Evolutionary conservation across 2,797 vertebrate species (phyloP).

Genomic region (Pangasius mekongensis): DNA sequence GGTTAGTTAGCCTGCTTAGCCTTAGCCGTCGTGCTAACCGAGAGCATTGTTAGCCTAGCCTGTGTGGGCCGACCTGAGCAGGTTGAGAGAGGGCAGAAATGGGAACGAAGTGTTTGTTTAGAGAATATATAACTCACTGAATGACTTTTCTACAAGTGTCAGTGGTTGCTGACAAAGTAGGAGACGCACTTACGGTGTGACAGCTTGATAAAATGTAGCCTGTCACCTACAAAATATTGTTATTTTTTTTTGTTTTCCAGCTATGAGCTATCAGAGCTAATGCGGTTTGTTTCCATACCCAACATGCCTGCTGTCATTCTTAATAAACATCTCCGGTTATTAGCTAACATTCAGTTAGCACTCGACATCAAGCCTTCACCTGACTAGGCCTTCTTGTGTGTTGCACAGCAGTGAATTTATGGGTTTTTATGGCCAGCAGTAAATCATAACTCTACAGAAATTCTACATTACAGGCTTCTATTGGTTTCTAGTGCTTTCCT

Average conservation of each 20-base stretch:
- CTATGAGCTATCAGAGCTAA: neutral
- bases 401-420: conserved; percentile 6
- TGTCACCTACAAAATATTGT: too few relatives aligned
- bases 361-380: neutral
- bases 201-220: neutral
- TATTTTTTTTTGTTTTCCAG: neutral
- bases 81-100: neutral
- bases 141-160: too few relatives aligned
- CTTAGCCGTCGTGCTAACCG: conserved; percentile 39
- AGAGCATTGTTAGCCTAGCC: conserved; percentile 43
- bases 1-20: neutral
- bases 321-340: neutral
- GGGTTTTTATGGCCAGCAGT: conserved; percentile 12
- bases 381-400: conserved; percentile 17
- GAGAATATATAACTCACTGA: neutral
- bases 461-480: too few relatives aligned
- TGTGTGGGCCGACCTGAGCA: conserved; percentile 5
- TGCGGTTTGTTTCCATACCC: neutral
- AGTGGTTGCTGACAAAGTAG: neutral
- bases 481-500: neutral
- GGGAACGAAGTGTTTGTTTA: neutral
- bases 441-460: neutral
- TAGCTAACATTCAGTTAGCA: neutral
- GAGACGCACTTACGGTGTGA: neutral
- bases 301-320: neutral